A percentile compares a stretch with the other conserved stretches of the same genome.
Evolutionary conservation across 2,797 vertebrate genomes (phyloP).

Genomic region (Sebastes steindachneri): DNA sequence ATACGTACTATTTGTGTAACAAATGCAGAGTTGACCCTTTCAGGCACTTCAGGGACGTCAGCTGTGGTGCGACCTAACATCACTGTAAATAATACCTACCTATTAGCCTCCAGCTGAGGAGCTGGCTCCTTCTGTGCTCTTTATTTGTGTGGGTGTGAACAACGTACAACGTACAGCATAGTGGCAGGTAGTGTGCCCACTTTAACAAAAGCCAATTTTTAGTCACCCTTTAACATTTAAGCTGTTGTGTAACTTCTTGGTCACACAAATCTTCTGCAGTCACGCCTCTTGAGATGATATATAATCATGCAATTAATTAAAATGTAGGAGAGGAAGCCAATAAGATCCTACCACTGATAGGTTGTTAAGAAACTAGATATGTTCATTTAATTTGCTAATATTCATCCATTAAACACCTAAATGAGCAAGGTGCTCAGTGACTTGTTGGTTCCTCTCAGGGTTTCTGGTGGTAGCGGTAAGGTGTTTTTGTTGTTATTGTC

Average conservation of each 20-base stretch:
- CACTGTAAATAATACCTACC: constrained; percentile 2
- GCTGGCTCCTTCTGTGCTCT: background rate
- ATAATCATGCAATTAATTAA: background rate
- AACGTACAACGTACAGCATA: constrained; percentile 1
- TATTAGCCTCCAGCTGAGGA: constrained; percentile 20
- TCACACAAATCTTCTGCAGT: background rate
- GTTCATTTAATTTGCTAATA: background rate
- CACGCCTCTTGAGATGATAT: background rate
- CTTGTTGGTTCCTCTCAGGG: background rate
- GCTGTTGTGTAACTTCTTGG: constrained; percentile 1
- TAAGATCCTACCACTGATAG: background rate
- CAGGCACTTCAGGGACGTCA: background rate
- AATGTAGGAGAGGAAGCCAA: background rate
- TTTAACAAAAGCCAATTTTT: constrained; percentile 15
- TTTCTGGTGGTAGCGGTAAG: background rate
- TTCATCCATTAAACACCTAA: background rate
- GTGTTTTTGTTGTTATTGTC: background rate
- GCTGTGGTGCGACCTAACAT: background rate
- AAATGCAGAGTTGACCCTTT: background rate
- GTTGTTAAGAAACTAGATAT: constrained; percentile 1
- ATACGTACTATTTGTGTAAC: background rate
- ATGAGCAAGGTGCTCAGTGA: background rate
- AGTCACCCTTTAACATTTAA: background rate
- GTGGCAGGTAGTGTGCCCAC: background rate
- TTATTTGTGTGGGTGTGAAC: constrained; percentile 33